Evolutionary conservation across 2,888 invertebrate genomes (phyloP), one percentile per base, ranked within the genome.

Genomic region (Amblyjoppa proteus): DNA sequence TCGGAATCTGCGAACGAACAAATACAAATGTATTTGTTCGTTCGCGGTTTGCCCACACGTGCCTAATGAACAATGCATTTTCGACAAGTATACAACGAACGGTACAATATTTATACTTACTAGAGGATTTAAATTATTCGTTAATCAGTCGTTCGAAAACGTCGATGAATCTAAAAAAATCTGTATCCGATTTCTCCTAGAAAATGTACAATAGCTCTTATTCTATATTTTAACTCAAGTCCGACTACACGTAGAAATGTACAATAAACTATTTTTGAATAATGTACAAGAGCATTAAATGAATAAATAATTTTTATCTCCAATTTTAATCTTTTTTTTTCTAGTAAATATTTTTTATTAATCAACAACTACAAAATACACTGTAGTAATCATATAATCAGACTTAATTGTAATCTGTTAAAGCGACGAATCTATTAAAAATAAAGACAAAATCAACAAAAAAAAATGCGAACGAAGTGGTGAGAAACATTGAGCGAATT

Each of bases 331-430:
- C 2, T 70, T 49, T 4, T 49, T 4, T 41, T 88, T 88, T 85
- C 87, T 89, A 88, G 88, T 88, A 89, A 88, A 89, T 87, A 87
- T 66, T 66, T 88, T 89, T 89, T 87, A 88, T 88, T 89, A 87
- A 89, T 88, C 89, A 88, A 89, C 89, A 89, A 88, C 89, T 89
- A 89, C 89, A 89, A 88, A 89, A 87, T 88, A 88, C 87, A 88
- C 87, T 80, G 84, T 87, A 83, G 85, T 85, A 87, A 89, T 88
- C 77, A 86, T 87, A 85, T 76, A 82, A 85, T 83, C 78, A 84
- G 82, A 81, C 75, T 77, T 58, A 83, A 83, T 84, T 76, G 61
- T 77, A 88, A 78, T 80, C 75, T 78, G 70, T 79, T 85, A 58
- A 87, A 84, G 84, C 81, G 71, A 87, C 69, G 53, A 66, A 71